These are phyloP conservation scores for Pogonus chalceus DNA, from an alignment of 1,140 invertebrate species.

Conservation along the genomic window DNA sequence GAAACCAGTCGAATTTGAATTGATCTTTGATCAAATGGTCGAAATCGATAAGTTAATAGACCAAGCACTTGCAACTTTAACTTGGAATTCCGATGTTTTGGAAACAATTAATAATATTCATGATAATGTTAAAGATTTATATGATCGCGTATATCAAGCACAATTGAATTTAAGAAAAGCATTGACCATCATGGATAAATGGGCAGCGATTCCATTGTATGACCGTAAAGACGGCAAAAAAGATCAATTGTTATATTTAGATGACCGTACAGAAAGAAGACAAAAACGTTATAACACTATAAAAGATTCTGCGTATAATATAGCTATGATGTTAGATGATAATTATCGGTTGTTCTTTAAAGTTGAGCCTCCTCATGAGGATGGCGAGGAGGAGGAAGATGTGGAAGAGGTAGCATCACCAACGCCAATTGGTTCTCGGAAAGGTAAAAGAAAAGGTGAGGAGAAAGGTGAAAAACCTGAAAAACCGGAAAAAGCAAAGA, in stretches of 20 bases:
- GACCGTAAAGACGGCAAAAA: constrained; percentile 51
- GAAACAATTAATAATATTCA: constrained; percentile 23
- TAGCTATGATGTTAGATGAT: constrained; percentile 47
- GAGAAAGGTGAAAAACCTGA: background rate
- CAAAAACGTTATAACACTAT: constrained; percentile 47
- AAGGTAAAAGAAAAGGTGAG: background rate
- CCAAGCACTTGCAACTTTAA: constrained; percentile 48
- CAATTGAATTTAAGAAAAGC: constrained; percentile 53
- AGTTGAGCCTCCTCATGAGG: constrained; percentile 32
- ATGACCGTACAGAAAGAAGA: constrained; percentile 45
- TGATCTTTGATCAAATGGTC: constrained; percentile 55
- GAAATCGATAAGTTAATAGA: constrained; percentile 52
- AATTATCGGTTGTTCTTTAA: constrained; percentile 54
- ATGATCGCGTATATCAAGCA: constrained; percentile 51
- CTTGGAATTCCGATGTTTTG: constrained; percentile 55
- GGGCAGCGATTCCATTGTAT: constrained; percentile 60
- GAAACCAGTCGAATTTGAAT: constrained; percentile 53
- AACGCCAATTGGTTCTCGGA: constrained; percentile 1
- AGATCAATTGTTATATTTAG: constrained; percentile 46
- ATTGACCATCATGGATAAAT: constrained; percentile 48
- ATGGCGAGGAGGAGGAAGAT: constrained; percentile 25
- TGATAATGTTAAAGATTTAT: constrained; percentile 41
- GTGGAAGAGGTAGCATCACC: constrained; percentile 18
- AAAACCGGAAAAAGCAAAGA: background rate
- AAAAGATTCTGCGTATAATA: constrained; percentile 39